These are phyloP conservation scores for Ecliptopera silaceata DNA, from an alignment of 2,888 invertebrate species.

Conservation along the genomic window DNA sequence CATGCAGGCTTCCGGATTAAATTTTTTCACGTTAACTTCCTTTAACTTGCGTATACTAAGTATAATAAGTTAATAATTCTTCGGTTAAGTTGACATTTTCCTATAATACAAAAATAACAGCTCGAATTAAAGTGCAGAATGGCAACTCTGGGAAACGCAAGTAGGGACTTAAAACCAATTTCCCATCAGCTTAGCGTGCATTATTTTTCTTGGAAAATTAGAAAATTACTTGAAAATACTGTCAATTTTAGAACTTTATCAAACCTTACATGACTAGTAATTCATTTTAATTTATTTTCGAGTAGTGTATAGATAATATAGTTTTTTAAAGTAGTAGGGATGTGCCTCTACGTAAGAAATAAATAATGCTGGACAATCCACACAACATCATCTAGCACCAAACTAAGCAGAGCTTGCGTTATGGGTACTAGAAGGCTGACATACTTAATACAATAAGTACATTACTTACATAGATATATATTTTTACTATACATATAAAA, in stretches of 20 bases:
- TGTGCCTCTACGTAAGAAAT: too few relatives aligned
- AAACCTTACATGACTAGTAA: too few relatives aligned
- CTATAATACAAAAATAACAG: background rate
- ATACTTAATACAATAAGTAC: too few relatives aligned
- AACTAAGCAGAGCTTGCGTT: too few relatives aligned
- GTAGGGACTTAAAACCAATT: background rate
- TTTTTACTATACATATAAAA: too few relatives aligned
- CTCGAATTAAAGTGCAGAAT: background rate
- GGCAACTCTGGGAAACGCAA: background rate
- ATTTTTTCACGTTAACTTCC: background rate
- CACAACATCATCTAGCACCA: too few relatives aligned
- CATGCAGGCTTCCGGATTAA: conserved; percentile 42
- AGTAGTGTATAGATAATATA: too few relatives aligned
- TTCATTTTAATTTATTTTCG: too few relatives aligned
- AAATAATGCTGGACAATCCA: too few relatives aligned
- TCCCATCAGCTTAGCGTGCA: background rate
- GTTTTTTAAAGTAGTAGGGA: too few relatives aligned
- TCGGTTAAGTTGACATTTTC: conserved; percentile 1
- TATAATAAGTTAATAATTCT: conserved; percentile 2
- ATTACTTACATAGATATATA: too few relatives aligned
- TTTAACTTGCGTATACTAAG: background rate
- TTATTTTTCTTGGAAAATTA: background rate
- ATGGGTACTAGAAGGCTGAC: too few relatives aligned
- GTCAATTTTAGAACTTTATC: background rate
- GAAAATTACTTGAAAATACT: background rate